phyloP scores from a whole-genome alignment of 2,797 vertebrate species.

The Sebastes cheni region DNA sequence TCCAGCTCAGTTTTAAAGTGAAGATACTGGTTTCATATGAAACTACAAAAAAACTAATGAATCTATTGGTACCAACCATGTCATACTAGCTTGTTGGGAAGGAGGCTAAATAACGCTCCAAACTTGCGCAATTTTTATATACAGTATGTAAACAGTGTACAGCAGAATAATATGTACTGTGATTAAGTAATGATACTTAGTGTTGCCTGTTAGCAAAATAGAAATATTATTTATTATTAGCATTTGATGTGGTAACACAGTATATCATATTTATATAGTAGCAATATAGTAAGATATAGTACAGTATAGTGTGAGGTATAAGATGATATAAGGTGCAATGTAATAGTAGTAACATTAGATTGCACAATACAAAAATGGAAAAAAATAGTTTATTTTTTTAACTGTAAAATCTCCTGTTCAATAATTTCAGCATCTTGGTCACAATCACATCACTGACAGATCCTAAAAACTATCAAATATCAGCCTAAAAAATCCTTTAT shows the following conservation, averaged over 20 bases:
- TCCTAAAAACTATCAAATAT: background rate
- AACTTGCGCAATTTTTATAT: no score
- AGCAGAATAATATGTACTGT: background rate
- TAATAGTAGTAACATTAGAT: background rate
- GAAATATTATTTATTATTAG: background rate
- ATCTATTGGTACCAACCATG: no score
- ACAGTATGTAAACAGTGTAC: background rate
- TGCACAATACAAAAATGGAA: background rate
- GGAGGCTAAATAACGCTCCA: no score
- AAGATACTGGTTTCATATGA: no score
- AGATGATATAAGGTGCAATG: background rate
- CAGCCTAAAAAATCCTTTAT: background rate
- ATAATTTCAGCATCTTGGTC: no score
- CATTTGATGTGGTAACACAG: background rate
- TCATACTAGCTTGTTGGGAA: no score
- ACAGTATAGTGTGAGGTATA: background rate
- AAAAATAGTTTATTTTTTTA: background rate
- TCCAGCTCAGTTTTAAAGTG: no score
- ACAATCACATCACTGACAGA: background rate
- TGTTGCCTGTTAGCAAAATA: background rate
- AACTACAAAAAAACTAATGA: no score
- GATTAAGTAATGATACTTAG: background rate
- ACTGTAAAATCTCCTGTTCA: background rate
- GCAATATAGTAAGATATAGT: background rate
- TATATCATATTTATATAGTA: background rate